These are phyloP conservation scores for Papilio helenus DNA, from an alignment of 1,140 invertebrate genomes.

Conservation along the genomic window DNA sequence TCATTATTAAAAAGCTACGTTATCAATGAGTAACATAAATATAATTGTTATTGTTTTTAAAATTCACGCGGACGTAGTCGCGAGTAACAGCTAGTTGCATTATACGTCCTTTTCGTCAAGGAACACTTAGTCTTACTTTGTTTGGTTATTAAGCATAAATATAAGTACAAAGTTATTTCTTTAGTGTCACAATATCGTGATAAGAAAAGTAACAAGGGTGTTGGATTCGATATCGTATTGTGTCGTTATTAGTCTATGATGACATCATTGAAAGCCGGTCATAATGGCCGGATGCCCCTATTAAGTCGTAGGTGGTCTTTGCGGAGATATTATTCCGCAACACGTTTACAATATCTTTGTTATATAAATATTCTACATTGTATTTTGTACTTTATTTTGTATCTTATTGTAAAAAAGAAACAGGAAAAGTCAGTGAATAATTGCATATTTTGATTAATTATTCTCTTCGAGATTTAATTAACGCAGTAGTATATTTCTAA, in stretches of 20 bases:
- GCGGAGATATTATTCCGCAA: constrained; percentile 21
- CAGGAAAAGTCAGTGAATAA: background rate
- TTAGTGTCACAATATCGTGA: background rate
- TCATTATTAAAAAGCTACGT: no score
- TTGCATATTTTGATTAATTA: no score
- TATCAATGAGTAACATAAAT: no score
- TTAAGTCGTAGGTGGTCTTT: constrained; percentile 48
- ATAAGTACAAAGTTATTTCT: background rate
- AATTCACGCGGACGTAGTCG: no score
- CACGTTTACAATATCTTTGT: constrained; percentile 4
- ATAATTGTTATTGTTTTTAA: no score
- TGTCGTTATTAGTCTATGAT: constrained; percentile 40
- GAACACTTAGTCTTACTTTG: no score
- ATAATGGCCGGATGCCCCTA: constrained; percentile 50
- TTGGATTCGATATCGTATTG: constrained; percentile 14
- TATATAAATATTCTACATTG: background rate
- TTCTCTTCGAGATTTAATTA: no score
- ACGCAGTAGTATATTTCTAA: no score
- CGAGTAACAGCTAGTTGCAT: no score
- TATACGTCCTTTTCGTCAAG: no score
- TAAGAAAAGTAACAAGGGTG: background rate
- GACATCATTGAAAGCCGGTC: constrained; percentile 38
- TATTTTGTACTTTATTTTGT: constrained; percentile 5
- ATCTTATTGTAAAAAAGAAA: background rate
- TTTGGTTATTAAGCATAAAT: background rate